phyloP scores from a whole-genome alignment of 2,113 vertebrate genomes.

The Hydrolagus affinis region DNA sequence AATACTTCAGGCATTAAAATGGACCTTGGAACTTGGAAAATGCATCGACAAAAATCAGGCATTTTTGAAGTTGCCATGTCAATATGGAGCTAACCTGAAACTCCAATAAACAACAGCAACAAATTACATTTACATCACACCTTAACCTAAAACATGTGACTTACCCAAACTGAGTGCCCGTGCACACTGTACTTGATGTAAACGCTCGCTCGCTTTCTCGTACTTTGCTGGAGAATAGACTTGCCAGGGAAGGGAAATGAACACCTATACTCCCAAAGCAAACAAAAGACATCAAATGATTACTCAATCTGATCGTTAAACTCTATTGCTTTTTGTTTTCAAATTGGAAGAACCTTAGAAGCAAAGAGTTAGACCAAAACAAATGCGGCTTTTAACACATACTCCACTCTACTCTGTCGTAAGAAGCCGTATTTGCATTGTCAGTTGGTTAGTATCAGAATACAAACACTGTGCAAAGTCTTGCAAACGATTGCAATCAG shows the following conservation, averaged over 20 bases:
- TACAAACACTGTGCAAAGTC: neutral
- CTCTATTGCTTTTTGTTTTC: neutral
- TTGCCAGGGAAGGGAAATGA: constrained; percentile 64
- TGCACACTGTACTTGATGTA: constrained; percentile 82
- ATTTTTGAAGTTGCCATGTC: no score
- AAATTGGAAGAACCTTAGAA: neutral
- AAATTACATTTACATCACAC: neutral
- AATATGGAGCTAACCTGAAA: no score
- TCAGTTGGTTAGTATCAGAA: neutral
- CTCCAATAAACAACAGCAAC: neutral
- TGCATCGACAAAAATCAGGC: no score
- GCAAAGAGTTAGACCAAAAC: no score
- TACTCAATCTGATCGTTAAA: neutral
- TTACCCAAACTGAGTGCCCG: constrained; percentile 89
- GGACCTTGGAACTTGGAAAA: no score
- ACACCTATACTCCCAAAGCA: constrained; percentile 47
- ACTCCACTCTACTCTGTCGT: neutral
- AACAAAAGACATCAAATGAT: neutral
- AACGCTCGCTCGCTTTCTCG: constrained; percentile 77
- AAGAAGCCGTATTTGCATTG: neutral
- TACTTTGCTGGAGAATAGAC: constrained; percentile 79
- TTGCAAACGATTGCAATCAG: neutral
- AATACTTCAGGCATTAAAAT: no score
- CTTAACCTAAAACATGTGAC: constrained; percentile 38
- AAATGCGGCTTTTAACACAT: no score